Evolutionary conservation across 2,888 invertebrate genomes (phyloP), one percentile per base, ranked within the genome.

Genomic region (Brachynemurus nebulosus): DNA sequence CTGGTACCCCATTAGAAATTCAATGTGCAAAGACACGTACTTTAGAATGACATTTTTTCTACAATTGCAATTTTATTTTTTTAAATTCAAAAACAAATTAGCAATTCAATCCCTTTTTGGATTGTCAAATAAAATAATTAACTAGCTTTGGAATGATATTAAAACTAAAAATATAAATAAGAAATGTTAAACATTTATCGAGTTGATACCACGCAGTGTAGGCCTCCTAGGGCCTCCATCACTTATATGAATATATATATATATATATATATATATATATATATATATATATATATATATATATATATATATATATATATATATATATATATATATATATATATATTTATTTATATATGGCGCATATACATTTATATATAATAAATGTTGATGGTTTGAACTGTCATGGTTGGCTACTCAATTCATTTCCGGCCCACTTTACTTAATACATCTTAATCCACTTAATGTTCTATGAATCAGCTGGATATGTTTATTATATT

Each of bases 271-370:
- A 9, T 19, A 6, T 30, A 6, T 6, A 4, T n/a, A 12, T 9
- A 14, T 4, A 4, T 12, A 14, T 30, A 12, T n/a, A 36, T 36
- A 14, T 36, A 14, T 16, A 16, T 36, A 36, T 36, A 18, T 36
- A 36, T 36, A 36, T 36, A 17, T 36, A 17, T 18, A 36, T 36
- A 36, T 30, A 30, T 30, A 30, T 30, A 30, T 30, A 30, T 30
- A 30, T 30, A 30, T 30, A 30, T 30, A 30, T 30, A 30, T 30
- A 30, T 30, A 30, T 30, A 30, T 30, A 30, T 14, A 4, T 3
- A 3, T 4, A 30, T 2, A 30, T 2, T n/a, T 4, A 30, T 2
- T 3, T 30, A 2, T n/a, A 9, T 25, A 25, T 9, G 25, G 9
- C 9, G 25, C 7, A 9, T 25, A 9, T 9, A 9, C 25, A 25